Evolutionary conservation across 2,797 vertebrate species (phyloP).

Genomic region (Graptemys geographica): DNA sequence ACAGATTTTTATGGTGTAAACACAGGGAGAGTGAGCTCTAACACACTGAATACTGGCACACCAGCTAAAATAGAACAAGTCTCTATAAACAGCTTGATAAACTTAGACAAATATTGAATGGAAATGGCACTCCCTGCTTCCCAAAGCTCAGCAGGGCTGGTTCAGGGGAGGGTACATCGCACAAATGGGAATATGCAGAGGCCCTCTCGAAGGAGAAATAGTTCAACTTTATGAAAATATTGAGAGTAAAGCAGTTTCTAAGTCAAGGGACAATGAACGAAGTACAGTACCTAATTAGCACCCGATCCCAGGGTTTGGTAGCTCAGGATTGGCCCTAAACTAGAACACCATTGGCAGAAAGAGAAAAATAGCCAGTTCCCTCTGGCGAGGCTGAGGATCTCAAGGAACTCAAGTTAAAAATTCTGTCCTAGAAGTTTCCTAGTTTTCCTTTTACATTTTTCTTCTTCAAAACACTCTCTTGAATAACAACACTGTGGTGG

Average conservation of each 20-base stretch:
- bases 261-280: neutral
- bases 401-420: neutral
- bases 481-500: neutral
- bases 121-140: neutral
- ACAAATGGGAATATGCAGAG: neutral
- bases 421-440: accelerated
- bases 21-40: neutral
- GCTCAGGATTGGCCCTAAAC: neutral
- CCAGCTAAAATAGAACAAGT: accelerated
- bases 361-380: neutral
- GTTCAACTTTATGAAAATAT: neutral
- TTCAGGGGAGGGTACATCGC: accelerated
- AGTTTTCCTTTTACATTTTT: neutral
- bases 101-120: accelerated
- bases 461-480: neutral
- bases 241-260: neutral
- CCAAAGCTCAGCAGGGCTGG: neutral
- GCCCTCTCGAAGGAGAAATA: neutral
- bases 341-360: neutral
- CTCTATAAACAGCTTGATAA: neutral
- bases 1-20: neutral
- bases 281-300: neutral
- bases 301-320: neutral
- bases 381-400: neutral
- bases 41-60: neutral